Percentiles rank a stretch among this genome's conserved stretches.
These are phyloP conservation scores for Aurelia aurita DNA, from an alignment of 30 jellyfish, hydroid and myxozoan species.

Conservation along the genomic window DNA sequence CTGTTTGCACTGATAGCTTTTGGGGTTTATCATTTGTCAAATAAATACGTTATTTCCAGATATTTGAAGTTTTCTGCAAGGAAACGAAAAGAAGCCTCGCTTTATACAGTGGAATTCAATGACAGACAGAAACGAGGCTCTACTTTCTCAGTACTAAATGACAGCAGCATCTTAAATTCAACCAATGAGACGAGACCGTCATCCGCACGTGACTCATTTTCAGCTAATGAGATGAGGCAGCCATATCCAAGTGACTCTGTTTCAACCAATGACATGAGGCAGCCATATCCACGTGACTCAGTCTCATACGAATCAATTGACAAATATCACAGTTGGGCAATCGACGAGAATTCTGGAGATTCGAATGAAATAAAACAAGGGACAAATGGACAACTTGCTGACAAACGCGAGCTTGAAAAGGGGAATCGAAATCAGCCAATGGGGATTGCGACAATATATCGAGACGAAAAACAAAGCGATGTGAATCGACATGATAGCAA, in stretches of 20 bases:
- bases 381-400: not conserved
- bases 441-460: conserved; percentile 39
- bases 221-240: not conserved
- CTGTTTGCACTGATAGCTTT: not conserved
- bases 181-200: no score
- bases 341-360: conserved; percentile 21
- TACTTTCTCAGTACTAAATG: no score
- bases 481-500: not conserved
- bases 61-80: not conserved
- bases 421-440: not conserved
- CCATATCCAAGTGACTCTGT: not conserved
- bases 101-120: no score
- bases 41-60: not conserved
- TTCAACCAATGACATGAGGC: not conserved
- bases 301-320: conserved; percentile 54
- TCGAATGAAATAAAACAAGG: not conserved
- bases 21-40: not conserved
- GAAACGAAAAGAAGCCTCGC: not conserved
- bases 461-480: conserved; percentile 4
- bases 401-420: not conserved
- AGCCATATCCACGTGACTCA: not conserved
- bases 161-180: no score
- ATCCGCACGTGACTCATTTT: not conserved
- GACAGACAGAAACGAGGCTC: no score
- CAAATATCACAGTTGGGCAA: conserved; percentile 39